These are phyloP conservation scores for Oreochromis mossambicus DNA, from an alignment of 2,797 vertebrate genomes.

Conservation along the genomic window DNA sequence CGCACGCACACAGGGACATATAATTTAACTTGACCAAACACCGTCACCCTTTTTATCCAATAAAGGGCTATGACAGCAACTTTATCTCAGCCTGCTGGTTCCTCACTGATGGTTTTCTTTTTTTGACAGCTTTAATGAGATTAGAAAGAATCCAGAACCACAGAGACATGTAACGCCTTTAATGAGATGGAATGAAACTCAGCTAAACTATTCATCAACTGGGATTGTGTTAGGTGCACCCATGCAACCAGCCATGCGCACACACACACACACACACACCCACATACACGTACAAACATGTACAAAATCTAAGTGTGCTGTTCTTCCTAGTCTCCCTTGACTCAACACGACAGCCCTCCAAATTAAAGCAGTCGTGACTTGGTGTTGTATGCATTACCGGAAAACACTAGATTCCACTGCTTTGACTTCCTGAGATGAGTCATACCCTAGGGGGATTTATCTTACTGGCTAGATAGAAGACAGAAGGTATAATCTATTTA, in stretches of 20 bases:
- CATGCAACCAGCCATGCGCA: background rate
- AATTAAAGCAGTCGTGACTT: constrained; percentile 14
- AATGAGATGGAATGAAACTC: constrained; percentile 54
- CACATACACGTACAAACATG: background rate
- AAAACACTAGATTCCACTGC: constrained; percentile 17
- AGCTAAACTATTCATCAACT: constrained; percentile 55
- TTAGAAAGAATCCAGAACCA: constrained; percentile 33
- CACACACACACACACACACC: fast-evolving
- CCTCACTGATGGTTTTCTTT: constrained; percentile 12
- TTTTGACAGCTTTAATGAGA: constrained; percentile 38
- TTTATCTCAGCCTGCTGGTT: background rate
- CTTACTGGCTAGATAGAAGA: background rate
- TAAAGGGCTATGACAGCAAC: background rate
- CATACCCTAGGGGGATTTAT: constrained; percentile 18
- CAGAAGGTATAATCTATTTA: constrained; percentile 1
- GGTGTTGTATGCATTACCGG: constrained; percentile 14
- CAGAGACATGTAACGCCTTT: constrained; percentile 38
- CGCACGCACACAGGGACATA: background rate
- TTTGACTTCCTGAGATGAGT: constrained; percentile 17
- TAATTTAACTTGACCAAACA: background rate
- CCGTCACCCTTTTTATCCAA: background rate
- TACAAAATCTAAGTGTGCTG: background rate
- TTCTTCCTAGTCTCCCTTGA: constrained; percentile 7
- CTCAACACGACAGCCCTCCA: constrained; percentile 3
- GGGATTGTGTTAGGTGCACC: constrained; percentile 16